Evolutionary conservation across 2,888 invertebrate genomes (phyloP).

Genomic region (Steromphala cineraria): DNA sequence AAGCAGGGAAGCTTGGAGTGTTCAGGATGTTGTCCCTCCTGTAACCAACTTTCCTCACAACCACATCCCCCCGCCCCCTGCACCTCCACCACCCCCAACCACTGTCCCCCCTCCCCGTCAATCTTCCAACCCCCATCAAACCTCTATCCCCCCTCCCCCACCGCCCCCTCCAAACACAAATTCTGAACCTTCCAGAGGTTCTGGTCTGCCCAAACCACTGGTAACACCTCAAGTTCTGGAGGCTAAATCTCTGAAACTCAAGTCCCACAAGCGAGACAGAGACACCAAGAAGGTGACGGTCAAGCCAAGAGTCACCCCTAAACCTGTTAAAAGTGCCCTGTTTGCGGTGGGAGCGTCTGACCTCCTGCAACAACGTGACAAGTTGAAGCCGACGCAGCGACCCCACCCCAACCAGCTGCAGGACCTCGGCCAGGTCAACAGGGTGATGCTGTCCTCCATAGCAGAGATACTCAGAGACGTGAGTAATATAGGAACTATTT

Average conservation of each 20-base stretch:
- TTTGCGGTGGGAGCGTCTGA: conserved; percentile 57
- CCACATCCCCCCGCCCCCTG: conserved; percentile 35
- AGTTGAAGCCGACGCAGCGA: conserved; percentile 53
- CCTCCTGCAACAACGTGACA: conserved; percentile 54
- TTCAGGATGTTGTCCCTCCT: conserved; percentile 6
- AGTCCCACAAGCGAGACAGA: not conserved
- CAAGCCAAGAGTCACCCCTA: conserved; percentile 2
- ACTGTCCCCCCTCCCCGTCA: conserved; percentile 41
- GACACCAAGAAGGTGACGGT: not conserved
- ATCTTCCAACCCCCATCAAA: conserved; percentile 11
- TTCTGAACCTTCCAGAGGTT: not conserved
- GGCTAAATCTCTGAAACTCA: not conserved
- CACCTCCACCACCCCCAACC: conserved; percentile 47
- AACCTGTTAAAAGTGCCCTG: conserved; percentile 12
- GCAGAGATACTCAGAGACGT: conserved; percentile 68
- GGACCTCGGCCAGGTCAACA: conserved; percentile 49
- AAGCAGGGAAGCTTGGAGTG: conserved; percentile 14
- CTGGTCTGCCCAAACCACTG: not conserved
- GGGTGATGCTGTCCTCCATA: conserved; percentile 53
- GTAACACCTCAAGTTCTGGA: conserved; percentile 15
- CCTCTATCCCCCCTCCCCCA: conserved; percentile 11
- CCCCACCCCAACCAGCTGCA: conserved; percentile 60
- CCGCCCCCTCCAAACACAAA: not conserved
- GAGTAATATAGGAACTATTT: conserved; percentile 17
- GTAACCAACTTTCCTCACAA: not conserved